Base-by-base conservation (phyloP, 2,113 vertebrate genomes). In the Alethe diademata region DNA sequence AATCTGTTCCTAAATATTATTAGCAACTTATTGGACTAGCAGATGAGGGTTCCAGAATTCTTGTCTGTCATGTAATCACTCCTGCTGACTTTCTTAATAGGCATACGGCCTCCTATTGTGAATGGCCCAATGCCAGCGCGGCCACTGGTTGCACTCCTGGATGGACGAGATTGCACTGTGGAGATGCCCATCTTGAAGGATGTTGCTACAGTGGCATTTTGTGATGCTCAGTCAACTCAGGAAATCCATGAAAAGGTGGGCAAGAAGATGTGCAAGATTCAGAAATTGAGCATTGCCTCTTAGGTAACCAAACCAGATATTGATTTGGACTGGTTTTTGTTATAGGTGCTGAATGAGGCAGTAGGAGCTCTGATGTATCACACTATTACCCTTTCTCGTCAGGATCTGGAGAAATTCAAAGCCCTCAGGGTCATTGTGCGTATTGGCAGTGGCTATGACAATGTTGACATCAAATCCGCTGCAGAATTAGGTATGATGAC, bases 171-270 rank as follows among this genome's bases (percentile, higher is more conserved):
- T 92, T 99, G 99, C 96, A 99, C 99, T 42, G 98, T 99, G 95
- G 99, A 99, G 95, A 99, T 99, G 99, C 99, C 99, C 73, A 99
- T 99, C 94, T 96, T 99, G 89, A 99, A 99, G 96, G 99, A 99
- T 94, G 98, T 99, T 94, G 98, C 98, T 87, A 99, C 99, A 6
- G 99, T 99, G 95, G 99, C 98, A 56, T 99, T 99, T 97, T 99
- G 99, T 40, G 99, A 99, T 56, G 99, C 99, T 90, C 99, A 99
- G 96, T 99, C 98, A 86, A 99, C 99, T 97, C 99, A 99, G 98
- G 99, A 99, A 97, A 99, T 99, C 76, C 99, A 99, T 22, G 99
- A 99, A 97, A 99, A 99, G 98, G 99, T 99, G 96, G 73, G 75
- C 24, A 43, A 78, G 50, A 67, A 45, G 33, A 45, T 1, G 3